Base-by-base conservation (phyloP, 2,888 invertebrate species). In the Eupithecia exiguata region DNA sequence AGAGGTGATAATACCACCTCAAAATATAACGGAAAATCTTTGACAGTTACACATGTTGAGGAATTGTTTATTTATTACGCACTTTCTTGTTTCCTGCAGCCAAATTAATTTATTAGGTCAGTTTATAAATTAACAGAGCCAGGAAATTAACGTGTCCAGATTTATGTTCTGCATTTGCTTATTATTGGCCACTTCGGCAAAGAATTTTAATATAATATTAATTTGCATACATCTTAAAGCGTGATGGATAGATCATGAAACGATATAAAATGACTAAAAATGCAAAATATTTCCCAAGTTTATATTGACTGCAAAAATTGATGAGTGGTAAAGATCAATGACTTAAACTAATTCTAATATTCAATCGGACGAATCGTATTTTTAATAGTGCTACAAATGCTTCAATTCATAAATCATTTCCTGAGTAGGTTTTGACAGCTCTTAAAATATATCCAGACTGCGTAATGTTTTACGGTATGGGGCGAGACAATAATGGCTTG, bases 391-490 rank as follows among this genome's bases (percentile, higher is more conserved):
- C 9, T 53, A 53, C 35, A 74, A 78, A 75, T 78, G 70, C 71
- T 69, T 69, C 4, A 61, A 30, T 61, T 61, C 18, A 0, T 62
- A 62, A 35, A 78, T 80, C 77, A 78, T 79, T 70, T 73, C 80
- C 82, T 76, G 80, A 83, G 82, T 70, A 78, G 89, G 89, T 90
- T 88, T 87, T 88, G 84, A 84, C 93, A 91, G 87, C 94, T 93
- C 92, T 80, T 81, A 85, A 86, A 88, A 83, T 86, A 88, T 91
- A 84, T 81, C 84, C 86, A 84, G 88, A 90, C 92, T 94, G 89
- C 92, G 93, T 94, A 93, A 94, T 94, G 93, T 92, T 94, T 94
- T 94, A 94, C 94, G 94, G 94, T 93, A 94, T 94, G 92, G 93
- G 92, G 91, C 92, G 93, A 94, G 94, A 94, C 94, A 94, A 94